Base-by-base conservation (phyloP, 2,888 invertebrate species). In the Sinopyrophorus schimmeli region DNA sequence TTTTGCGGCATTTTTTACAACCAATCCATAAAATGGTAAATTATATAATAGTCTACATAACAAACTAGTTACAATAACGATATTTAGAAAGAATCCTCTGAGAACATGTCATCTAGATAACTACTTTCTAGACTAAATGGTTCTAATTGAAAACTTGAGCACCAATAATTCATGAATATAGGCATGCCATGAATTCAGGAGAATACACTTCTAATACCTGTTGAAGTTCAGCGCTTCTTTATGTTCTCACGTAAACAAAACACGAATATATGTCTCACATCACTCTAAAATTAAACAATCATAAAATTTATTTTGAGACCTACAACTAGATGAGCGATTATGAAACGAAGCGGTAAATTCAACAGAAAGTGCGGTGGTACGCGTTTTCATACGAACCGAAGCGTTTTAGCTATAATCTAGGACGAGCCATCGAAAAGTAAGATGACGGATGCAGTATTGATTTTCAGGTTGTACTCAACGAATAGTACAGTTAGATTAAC, bases 1-100 rank as follows among this genome's bases (percentile, higher is more conserved):
- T 62, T 66, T 62, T 67, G 65, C 38, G 68, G 67, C 71, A 71
- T 71, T 52, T 47, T 38, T n/a, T n/a, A n/a, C n/a, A 50, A 47
- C 52, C 41, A 55, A 53, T 50, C 53, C 49, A 55, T 49, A 50
- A 57, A 56, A 32, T 38, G 28, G 47, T 37, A 56, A 51, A 59
- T 58, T 48, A 55, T 57, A 52, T 39, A 57, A 56, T 47, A 58
- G 40, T 58, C 60, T 60, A 60, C 60, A 55, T 57, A 54, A 52
- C 54, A 54, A 54, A 43, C 53, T 50, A 35, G 39, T 50, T 53
- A 51, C 48, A 51, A 40, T 54, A 39, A 31, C 24, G 34, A 53
- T 53, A 44, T 53, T 35, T 54, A 50, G 40, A 49, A 39, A 31
- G 23, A 44, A 32, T 43, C 32, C 17, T 47, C 41, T 32, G 16